Evolutionary conservation across 2,797 vertebrate species (phyloP).

Genomic region (Falco cherrug): DNA sequence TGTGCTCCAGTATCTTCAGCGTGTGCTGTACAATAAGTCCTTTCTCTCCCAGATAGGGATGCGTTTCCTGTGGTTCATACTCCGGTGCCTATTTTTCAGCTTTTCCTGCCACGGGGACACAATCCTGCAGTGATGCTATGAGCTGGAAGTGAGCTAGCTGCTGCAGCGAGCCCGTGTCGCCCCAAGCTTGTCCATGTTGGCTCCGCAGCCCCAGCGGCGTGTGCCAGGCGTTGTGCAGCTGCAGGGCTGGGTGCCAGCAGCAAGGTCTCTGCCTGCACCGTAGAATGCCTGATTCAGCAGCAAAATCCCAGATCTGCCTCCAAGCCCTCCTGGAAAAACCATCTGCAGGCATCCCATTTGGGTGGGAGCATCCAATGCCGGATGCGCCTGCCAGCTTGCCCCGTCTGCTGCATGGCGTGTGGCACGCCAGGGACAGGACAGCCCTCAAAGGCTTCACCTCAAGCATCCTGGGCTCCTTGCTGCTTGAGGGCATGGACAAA

Average conservation of each 20-base stretch:
- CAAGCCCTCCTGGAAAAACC: neutral
- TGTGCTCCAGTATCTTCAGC: rapidly evolving
- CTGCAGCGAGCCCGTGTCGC: rapidly evolving
- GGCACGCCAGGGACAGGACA: rapidly evolving
- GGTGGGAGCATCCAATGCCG: neutral
- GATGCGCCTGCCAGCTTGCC: neutral
- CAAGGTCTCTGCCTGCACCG: neutral
- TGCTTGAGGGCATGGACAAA: neutral
- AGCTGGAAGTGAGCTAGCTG: rapidly evolving
- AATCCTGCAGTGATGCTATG: neutral
- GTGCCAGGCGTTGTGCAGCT: slow-evolving; percentile 19
- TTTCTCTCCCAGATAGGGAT: neutral
- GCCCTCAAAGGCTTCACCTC: neutral
- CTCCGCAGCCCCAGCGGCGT: rapidly evolving
- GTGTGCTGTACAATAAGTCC: neutral
- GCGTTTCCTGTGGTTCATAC: neutral
- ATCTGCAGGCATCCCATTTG: neutral
- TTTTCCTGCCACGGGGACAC: neutral
- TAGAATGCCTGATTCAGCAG: slow-evolving; percentile 27
- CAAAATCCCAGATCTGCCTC: neutral
- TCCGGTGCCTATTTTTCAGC: neutral
- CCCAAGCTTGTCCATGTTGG: neutral
- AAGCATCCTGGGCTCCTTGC: rapidly evolving
- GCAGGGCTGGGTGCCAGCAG: neutral
- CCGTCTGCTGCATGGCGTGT: rapidly evolving